These are phyloP conservation scores for Rhabdornis inornatus DNA, from an alignment of 2,113 vertebrate species.

Conservation along the genomic window DNA sequence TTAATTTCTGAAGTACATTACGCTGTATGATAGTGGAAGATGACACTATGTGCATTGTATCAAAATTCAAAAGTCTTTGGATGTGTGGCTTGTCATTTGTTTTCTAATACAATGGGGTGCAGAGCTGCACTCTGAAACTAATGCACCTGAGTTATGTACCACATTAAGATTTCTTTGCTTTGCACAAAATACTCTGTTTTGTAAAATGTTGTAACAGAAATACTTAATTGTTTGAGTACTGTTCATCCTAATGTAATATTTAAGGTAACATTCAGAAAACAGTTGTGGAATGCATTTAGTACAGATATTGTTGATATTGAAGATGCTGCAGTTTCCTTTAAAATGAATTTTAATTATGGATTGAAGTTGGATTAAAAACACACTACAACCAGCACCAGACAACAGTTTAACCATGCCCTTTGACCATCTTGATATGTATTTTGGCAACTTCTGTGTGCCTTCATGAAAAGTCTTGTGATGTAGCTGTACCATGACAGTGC, in stretches of 20 bases:
- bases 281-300: not conserved
- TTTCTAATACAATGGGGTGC: not conserved
- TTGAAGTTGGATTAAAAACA: not conserved
- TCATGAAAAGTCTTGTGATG: not conserved
- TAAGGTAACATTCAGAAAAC: not conserved
- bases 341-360: not conserved
- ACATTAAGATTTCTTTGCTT: not conserved
- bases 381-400: fast-evolving
- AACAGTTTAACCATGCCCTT: not conserved
- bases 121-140: not conserved
- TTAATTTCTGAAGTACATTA: not conserved
- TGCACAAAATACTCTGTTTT: not conserved
- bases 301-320: not conserved
- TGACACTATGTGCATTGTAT: not conserved
- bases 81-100: not conserved
- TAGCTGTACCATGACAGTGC: not conserved
- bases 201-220: not conserved
- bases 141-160: not conserved
- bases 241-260: not conserved
- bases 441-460: not conserved
- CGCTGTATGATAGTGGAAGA: fast-evolving
- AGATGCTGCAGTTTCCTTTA: not conserved
- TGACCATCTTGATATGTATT: not conserved
- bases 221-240: not conserved
- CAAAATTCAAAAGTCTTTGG: not conserved